Conservation (phyloP, 2,797 vertebrate species). For the Delichon dasypus region DNA sequence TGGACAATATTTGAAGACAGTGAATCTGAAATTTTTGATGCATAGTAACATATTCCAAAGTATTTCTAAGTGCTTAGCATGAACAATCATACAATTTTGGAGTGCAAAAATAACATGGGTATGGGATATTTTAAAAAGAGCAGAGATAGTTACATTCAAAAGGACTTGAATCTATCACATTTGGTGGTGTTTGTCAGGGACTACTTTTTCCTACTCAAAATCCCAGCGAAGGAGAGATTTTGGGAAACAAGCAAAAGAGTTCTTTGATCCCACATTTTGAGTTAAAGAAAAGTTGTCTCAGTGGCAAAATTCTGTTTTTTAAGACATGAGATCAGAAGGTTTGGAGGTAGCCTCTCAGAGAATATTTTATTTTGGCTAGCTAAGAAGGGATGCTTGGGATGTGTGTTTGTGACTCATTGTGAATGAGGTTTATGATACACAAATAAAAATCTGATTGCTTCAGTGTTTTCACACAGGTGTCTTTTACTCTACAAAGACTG, state of each 20-base stretch:
- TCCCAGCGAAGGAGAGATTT: neutral
- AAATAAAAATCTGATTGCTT: neutral
- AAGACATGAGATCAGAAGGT: accelerated
- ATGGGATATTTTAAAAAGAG: neutral
- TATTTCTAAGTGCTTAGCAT: neutral
- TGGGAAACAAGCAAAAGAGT: neutral
- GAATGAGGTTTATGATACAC: neutral
- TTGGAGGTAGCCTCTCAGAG: neutral
- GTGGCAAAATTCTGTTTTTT: neutral
- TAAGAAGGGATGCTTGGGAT: neutral
- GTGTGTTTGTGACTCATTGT: neutral
- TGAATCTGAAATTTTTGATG: neutral
- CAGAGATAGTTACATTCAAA: neutral
- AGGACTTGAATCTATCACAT: neutral
- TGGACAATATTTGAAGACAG: neutral
- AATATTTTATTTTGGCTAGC: neutral
- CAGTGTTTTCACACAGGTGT: neutral
- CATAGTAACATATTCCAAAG: neutral
- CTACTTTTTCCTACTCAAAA: neutral
- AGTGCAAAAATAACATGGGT: neutral
- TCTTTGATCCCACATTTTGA: neutral
- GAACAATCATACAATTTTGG: neutral
- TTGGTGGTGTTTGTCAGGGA: neutral
- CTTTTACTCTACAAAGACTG: neutral
- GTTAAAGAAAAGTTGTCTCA: neutral